Percentiles rank a stretch among this genome's conserved stretches.
phyloP scores from a whole-genome alignment of 2,888 invertebrate genomes.

The Athalia cordata region DNA sequence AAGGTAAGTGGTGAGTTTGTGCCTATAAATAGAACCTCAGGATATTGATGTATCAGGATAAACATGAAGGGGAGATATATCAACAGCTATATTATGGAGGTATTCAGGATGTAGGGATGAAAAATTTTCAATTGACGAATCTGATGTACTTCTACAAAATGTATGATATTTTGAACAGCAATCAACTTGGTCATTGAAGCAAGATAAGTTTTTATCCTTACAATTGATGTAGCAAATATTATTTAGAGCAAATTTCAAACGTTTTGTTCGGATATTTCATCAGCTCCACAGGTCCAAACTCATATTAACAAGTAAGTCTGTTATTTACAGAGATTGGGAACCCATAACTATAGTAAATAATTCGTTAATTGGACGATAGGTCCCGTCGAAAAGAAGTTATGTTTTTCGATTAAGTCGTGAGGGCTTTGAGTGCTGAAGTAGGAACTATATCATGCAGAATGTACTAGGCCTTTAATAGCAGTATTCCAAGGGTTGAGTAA shows the following conservation, averaged over 20 bases:
- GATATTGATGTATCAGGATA: constrained; percentile 40
- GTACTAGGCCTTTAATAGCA: constrained; percentile 7
- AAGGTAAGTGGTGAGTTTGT: constrained; percentile 34
- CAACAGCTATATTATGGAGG: constrained; percentile 4
- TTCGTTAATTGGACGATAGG: not conserved
- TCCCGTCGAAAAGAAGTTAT: not conserved
- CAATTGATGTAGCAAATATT: no score
- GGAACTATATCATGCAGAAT: not conserved
- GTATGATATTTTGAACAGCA: no score
- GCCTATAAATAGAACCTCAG: constrained; percentile 32
- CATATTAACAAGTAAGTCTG: no score
- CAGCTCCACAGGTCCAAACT: no score
- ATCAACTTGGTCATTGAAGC: no score
- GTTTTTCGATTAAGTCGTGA: not conserved
- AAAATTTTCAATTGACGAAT: not conserved
- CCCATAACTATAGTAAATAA: no score
- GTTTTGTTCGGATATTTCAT: no score
- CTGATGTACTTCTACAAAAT: no score
- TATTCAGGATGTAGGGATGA: not conserved
- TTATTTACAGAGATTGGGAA: no score
- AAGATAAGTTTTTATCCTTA: no score
- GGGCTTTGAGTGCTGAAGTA: not conserved
- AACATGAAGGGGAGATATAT: constrained; percentile 30
- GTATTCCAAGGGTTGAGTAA: constrained; percentile 13
- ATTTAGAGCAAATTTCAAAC: no score